Evolutionary conservation across 2,888 invertebrate genomes (phyloP), one percentile per base, ranked within the genome.

Genomic region (Petrolisthes cinctipes): DNA sequence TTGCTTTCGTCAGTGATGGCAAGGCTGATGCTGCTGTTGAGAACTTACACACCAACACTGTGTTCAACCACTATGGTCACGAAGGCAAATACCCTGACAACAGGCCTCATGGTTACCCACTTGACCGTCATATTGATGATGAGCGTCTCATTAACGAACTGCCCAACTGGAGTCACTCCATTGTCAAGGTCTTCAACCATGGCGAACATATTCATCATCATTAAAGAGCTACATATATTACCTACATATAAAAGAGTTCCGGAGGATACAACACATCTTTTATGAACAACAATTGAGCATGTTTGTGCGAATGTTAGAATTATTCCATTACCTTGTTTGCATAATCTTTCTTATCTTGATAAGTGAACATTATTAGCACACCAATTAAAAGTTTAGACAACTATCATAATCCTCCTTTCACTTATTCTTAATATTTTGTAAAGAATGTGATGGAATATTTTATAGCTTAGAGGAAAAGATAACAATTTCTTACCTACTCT

Each of bases 31-130:
- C 82, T n/a, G 80, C 54, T 17, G 17, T 68, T 11, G 83, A 86
- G 0, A 82, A 80, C 4, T 54, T 81, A 14, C 73, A 88, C 17
- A 51, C 51, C 9, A 75, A 53, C n/a, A 82, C 76, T 5, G 37
- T 86, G 68, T 91, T 87, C n/a, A 91, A 86, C 54, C 93, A 80
- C 89, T 94, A 82, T 93, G 94, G 81, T 94, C 94, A 87, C 94
- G 89, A 94, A 92, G 93, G 82, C 92, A 94, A 91, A 78, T 93
- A 92, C 66, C 93, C 95, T 79, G 96, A 97, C 93, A 94, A 94
- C 57, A 94, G 96, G 86, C 93, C 96, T 5, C 97, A 97, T 97
- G 97, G 97, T 79, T 97, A 94, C 94, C 97, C 97, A 14, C 95
- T 96, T 94, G 95, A 96, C 92, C 93, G 96, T 51, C 93, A 57